Conservation (phyloP, 2,113 vertebrate species). For the Callipepla squamata region DNA sequence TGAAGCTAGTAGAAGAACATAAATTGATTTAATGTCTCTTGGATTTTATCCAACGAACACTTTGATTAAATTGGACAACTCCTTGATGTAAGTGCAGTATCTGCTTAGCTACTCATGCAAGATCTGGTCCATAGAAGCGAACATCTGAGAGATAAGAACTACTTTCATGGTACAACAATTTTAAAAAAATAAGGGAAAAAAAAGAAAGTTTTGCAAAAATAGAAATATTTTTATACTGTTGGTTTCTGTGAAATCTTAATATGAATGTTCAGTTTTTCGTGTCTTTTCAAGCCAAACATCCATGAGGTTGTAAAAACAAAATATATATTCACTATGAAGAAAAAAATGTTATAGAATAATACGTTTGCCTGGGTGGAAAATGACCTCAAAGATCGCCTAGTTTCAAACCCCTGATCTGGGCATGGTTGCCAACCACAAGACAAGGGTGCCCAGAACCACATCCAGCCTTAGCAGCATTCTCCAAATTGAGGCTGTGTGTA, state of each 20-base stretch:
- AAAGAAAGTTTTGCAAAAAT: neutral
- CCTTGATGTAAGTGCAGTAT: neutral
- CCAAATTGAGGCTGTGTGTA: neutral
- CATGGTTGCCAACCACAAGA: too few relatives aligned
- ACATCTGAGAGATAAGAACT: neutral
- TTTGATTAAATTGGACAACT: conserved; percentile 28
- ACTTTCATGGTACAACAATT: neutral
- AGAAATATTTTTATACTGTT: neutral
- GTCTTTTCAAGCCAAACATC: neutral
- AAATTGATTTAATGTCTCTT: conserved; percentile 6
- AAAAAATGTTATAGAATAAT: neutral
- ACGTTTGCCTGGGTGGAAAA: too few relatives aligned
- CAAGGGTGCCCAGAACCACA: too few relatives aligned
- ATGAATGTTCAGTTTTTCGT: neutral
- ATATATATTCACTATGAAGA: too few relatives aligned
- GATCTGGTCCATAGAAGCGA: neutral
- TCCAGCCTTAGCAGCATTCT: neutral
- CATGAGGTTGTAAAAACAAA: neutral
- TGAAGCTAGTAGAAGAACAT: conserved; percentile 10
- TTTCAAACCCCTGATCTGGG: too few relatives aligned
- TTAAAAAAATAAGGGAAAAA: neutral
- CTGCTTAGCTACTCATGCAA: neutral
- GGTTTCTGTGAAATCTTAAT: neutral
- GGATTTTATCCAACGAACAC: neutral
- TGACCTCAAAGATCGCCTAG: too few relatives aligned